Percentiles rank a stretch among this genome's conserved stretches.
Evolutionary conservation across 2,888 invertebrate species (phyloP).

Genomic region (Apomyelois bistriatella): DNA sequence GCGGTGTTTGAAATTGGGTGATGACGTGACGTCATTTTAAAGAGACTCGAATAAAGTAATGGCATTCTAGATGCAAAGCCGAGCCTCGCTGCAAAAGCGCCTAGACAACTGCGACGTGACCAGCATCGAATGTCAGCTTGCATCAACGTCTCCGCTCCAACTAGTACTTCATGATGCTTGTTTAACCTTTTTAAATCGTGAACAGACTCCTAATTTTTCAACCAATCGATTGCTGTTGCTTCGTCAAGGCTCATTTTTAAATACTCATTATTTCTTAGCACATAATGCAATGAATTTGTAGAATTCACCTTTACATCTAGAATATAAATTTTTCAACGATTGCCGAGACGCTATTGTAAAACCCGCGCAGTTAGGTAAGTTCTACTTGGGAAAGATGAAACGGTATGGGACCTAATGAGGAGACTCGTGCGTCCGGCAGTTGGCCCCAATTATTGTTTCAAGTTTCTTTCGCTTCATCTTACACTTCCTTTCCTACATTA

Average conservation of each 20-base stretch:
- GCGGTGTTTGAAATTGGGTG: neutral
- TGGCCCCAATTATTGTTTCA: constrained; percentile 5
- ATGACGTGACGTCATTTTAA: constrained; percentile 23
- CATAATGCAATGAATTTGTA: neutral
- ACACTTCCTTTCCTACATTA: neutral
- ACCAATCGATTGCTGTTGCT: neutral
- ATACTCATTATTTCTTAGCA: neutral
- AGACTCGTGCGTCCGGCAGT: constrained; percentile 4
- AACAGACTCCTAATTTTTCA: constrained; percentile 24
- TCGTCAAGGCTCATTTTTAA: neutral
- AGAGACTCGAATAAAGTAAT: constrained; percentile 24
- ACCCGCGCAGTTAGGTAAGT: neutral
- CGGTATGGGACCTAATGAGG: constrained; percentile 5
- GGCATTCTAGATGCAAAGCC: constrained; percentile 34
- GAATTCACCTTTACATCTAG: neutral
- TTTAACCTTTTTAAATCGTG: constrained; percentile 34
- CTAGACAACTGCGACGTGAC: constrained; percentile 39
- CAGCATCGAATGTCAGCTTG: constrained; percentile 29
- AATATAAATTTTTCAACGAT: neutral
- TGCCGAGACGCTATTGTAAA: neutral
- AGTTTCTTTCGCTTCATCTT: neutral
- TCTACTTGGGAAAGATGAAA: constrained; percentile 6
- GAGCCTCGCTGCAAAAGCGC: constrained; percentile 32
- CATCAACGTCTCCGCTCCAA: constrained; percentile 23
- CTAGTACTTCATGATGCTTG: constrained; percentile 31